A percentile compares a stretch with the other conserved stretches of the same genome.
phyloP scores from a whole-genome alignment of 1,140 invertebrate genomes.

The Microvelia longipes region DNA sequence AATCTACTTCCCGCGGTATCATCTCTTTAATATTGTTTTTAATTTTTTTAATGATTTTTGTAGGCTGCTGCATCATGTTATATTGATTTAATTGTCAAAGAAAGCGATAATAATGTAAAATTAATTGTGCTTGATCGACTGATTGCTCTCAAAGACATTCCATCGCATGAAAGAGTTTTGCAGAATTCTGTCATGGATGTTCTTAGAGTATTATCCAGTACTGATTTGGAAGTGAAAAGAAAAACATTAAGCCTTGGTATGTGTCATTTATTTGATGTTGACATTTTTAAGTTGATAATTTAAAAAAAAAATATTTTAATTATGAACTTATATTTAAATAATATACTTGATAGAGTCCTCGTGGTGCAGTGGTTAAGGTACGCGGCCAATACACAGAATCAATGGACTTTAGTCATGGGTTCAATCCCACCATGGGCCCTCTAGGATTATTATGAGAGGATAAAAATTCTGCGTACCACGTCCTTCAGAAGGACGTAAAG shows the following conservation, averaged over 20 bases:
- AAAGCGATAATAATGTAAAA: constrained; percentile 99
- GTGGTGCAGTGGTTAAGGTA: too few relatives aligned
- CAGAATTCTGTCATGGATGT: constrained; percentile 99
- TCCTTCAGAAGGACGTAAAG: too few relatives aligned
- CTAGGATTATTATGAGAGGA: too few relatives aligned
- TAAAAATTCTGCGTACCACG: too few relatives aligned
- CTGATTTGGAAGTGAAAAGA: constrained; percentile 83
- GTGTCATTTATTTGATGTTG: background rate
- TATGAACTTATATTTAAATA: background rate
- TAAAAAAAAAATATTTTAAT: background rate
- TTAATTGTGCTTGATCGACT: constrained; percentile 92
- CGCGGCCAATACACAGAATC: too few relatives aligned
- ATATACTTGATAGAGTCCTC: too few relatives aligned
- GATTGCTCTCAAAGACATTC: constrained; percentile 71
- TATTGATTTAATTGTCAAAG: constrained; percentile 96
- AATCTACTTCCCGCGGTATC: too few relatives aligned
- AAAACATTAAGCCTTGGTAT: constrained; percentile 66
- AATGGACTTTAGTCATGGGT: too few relatives aligned
- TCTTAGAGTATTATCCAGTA: constrained; percentile 76
- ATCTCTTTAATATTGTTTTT: too few relatives aligned
- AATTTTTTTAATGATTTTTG: background rate
- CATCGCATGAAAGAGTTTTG: constrained; percentile 79
- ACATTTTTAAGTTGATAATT: background rate
- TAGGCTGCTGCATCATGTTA: constrained; percentile 91
- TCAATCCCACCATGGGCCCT: too few relatives aligned